A percentile compares a stretch with the other conserved stretches of the same genome.
These are phyloP conservation scores for Sphyrna mokarran DNA, from an alignment of 2,113 vertebrate genomes.

Conservation along the genomic window DNA sequence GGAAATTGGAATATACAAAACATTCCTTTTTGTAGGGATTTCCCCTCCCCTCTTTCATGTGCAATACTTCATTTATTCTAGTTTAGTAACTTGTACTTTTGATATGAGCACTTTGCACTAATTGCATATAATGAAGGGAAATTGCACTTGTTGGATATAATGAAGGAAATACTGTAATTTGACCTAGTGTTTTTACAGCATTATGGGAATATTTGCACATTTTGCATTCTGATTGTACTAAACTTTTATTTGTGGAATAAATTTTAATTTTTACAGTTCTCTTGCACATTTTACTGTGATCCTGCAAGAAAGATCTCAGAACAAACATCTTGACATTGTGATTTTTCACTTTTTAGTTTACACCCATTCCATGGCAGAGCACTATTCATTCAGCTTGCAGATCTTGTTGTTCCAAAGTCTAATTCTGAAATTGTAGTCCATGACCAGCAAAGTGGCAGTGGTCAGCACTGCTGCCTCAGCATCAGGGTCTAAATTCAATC, in stretches of 20 bases:
- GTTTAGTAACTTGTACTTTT: not conserved
- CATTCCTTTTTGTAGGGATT: not conserved
- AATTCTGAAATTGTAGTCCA: too few relatives aligned
- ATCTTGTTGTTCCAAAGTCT: too few relatives aligned
- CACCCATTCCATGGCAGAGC: too few relatives aligned
- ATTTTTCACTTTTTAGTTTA: too few relatives aligned
- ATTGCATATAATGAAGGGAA: not conserved
- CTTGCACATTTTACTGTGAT: not conserved
- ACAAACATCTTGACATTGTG: too few relatives aligned
- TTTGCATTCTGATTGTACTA: not conserved
- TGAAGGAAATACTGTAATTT: not conserved
- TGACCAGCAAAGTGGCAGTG: too few relatives aligned
- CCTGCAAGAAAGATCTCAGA: too few relatives aligned
- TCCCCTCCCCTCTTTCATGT: not conserved
- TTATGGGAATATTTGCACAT: not conserved
- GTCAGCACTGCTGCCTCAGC: too few relatives aligned
- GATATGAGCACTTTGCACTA: not conserved
- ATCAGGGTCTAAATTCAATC: too few relatives aligned
- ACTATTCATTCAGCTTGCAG: too few relatives aligned
- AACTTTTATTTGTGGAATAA: conserved; percentile 28
- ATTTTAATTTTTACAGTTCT: conserved; percentile 1
- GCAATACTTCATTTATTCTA: not conserved
- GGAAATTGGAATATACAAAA: not conserved
- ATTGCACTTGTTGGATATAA: not conserved
- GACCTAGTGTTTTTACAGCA: not conserved